Conservation (phyloP, 2,113 vertebrate species). For the Neopipo cinnamomea region DNA sequence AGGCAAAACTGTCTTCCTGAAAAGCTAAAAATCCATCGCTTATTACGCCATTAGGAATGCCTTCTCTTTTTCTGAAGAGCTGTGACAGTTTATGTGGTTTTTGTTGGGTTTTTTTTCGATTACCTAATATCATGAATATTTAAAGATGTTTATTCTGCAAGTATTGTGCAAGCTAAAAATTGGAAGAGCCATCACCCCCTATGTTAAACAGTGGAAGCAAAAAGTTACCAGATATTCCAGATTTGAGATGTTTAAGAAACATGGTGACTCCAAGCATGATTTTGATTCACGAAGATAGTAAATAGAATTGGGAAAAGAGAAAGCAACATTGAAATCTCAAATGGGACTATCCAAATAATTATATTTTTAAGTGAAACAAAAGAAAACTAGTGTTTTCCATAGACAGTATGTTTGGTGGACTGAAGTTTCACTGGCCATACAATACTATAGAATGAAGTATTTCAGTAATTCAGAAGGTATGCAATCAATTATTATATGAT, state of each 20-base stretch:
- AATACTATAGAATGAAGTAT: background rate
- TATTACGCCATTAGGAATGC: background rate
- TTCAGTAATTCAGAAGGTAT: background rate
- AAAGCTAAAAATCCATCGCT: background rate
- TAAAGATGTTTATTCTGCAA: background rate
- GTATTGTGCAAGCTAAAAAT: background rate
- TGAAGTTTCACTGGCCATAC: background rate
- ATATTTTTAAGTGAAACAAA: background rate
- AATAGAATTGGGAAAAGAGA: background rate
- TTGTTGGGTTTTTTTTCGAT: too few relatives aligned
- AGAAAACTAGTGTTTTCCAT: background rate
- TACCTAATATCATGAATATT: too few relatives aligned
- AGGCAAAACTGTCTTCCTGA: background rate
- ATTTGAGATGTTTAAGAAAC: background rate
- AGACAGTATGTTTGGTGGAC: background rate
- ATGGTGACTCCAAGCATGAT: fast-evolving
- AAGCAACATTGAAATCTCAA: background rate
- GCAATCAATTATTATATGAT: background rate
- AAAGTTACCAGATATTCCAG: background rate
- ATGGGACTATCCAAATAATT: background rate
- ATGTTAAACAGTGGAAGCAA: background rate
- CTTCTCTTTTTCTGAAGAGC: background rate
- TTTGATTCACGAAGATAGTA: background rate
- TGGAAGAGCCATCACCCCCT: background rate
- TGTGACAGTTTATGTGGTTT: background rate